Evolutionary conservation across 2,113 vertebrate species (phyloP).

Genomic region (Pelecanus crispus): DNA sequence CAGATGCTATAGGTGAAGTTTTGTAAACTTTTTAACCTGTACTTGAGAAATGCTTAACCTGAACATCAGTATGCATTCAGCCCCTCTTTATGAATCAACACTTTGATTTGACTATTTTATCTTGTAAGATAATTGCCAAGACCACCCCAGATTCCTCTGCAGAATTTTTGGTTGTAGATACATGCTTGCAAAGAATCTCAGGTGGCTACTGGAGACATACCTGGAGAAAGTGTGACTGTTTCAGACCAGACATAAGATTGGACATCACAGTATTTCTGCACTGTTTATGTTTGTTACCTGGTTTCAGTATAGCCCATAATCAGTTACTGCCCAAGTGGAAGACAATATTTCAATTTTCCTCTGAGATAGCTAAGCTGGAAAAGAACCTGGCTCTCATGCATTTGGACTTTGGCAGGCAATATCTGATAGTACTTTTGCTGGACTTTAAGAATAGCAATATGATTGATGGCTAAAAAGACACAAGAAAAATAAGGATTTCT

Average conservation of each 20-base stretch:
- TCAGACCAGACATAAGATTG: not conserved
- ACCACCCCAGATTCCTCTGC: not conserved
- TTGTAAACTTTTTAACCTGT: not conserved
- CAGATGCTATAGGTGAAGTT: not conserved
- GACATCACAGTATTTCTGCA: not conserved
- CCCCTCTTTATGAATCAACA: not conserved
- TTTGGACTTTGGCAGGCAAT: slow-evolving; percentile 12
- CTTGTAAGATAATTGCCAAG: not conserved
- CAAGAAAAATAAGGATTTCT: slow-evolving; percentile 10
- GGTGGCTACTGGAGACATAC: not conserved
- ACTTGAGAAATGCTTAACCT: not conserved
- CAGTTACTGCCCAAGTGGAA: not conserved
- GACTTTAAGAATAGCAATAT: not conserved
- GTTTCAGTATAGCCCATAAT: not conserved
- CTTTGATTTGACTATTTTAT: not conserved
- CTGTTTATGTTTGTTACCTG: not conserved
- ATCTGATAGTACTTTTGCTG: slow-evolving; percentile 4
- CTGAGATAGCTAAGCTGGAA: not conserved
- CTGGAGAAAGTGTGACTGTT: not conserved
- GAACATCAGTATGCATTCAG: not conserved
- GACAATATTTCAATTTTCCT: not conserved
- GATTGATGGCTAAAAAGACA: not conserved
- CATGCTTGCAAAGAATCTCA: not conserved
- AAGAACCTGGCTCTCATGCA: not conserved
- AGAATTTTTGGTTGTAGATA: not conserved